Evolutionary conservation across 92 coral and sea anemone species (phyloP).

Genomic region (Palythoa heliodiscus): DNA sequence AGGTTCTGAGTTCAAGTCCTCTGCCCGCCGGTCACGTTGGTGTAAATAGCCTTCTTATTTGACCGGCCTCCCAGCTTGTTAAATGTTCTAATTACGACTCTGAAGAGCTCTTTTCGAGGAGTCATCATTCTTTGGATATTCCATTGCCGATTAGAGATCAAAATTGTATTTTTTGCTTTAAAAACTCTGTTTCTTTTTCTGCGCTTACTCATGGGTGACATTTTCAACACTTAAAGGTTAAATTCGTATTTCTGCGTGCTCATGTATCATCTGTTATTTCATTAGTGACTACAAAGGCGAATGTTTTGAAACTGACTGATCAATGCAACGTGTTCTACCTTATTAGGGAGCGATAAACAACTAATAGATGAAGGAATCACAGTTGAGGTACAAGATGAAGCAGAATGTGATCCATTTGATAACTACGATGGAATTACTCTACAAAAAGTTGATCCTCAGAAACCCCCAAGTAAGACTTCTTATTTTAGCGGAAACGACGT

Average conservation of each 20-base stretch:
- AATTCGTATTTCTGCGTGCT: too few relatives aligned
- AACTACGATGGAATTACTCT: background rate
- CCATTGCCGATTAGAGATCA: too few relatives aligned
- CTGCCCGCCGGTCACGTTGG: too few relatives aligned
- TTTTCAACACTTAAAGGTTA: background rate
- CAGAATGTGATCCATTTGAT: slow-evolving; percentile 28
- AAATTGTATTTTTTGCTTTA: too few relatives aligned
- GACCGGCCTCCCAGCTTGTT: too few relatives aligned
- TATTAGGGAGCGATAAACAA: background rate
- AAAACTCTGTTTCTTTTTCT: too few relatives aligned
- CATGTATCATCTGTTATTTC: background rate
- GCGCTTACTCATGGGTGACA: background rate
- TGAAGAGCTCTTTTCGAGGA: too few relatives aligned
- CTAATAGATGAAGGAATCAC: slow-evolving; percentile 21
- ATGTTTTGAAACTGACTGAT: background rate
- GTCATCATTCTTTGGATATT: too few relatives aligned
- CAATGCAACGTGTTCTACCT: background rate
- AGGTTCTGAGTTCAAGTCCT: too few relatives aligned
- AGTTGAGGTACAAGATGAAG: background rate
- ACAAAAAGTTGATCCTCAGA: background rate
- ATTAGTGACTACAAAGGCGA: background rate
- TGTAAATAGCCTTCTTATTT: too few relatives aligned
- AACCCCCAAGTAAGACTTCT: background rate
- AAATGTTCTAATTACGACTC: too few relatives aligned
- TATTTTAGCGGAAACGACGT: background rate